Evolutionary conservation across 2,888 invertebrate genomes (phyloP).

Genomic region (Thalpophila matura): DNA sequence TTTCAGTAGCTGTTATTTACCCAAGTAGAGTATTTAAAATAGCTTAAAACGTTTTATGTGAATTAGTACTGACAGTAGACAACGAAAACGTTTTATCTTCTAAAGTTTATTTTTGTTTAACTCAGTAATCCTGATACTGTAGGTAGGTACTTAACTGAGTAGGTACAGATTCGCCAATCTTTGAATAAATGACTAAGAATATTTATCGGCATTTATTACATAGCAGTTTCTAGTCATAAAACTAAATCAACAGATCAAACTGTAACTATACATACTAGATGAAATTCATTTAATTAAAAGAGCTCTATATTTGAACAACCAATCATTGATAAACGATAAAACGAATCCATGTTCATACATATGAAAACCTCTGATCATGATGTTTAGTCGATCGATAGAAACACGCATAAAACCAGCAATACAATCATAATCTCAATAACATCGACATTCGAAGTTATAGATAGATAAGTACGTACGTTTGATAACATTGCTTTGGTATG

Average conservation of each 20-base stretch:
- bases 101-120: no score
- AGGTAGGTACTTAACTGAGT: no score
- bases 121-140: no score
- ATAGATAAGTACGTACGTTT: constrained; percentile 31
- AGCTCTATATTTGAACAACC: neutral
- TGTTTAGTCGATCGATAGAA: constrained; percentile 9
- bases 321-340: constrained; percentile 26
- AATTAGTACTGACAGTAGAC: neutral
- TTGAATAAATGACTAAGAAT: no score
- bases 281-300: neutral
- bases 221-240: neutral
- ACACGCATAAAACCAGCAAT: constrained; percentile 26
- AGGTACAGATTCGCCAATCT: no score
- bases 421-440: constrained; percentile 44
- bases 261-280: neutral
- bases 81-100: neutral
- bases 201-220: no score
- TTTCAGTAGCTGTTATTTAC: constrained; percentile 27
- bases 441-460: constrained; percentile 32
- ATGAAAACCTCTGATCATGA: constrained; percentile 28
- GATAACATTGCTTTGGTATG: constrained; percentile 60
- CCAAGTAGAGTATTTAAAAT: constrained; percentile 18
- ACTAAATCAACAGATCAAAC: neutral
- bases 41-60: neutral
- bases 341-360: constrained; percentile 1